These are phyloP conservation scores for Drosophila burlai DNA, from an alignment of 1,140 invertebrate genomes.

Conservation along the genomic window DNA sequence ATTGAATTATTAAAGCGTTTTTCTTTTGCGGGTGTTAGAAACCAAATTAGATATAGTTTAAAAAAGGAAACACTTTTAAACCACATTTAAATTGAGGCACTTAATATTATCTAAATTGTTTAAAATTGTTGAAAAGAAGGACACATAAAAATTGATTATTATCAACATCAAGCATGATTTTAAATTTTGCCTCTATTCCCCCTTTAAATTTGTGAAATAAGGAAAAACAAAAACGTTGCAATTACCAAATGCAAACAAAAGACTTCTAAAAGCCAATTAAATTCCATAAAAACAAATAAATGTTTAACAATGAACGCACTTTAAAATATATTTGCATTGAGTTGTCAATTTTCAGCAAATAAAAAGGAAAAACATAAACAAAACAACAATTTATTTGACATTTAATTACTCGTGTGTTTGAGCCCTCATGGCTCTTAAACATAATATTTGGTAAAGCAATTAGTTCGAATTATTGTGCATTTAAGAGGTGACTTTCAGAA, in stretches of 20 bases:
- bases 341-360: constrained; percentile 10
- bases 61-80: neutral
- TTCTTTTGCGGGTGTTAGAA: neutral
- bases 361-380: constrained; percentile 5
- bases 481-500: neutral
- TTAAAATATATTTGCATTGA: constrained; percentile 10
- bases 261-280: constrained; percentile 2
- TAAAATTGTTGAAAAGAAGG: neutral
- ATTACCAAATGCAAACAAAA: neutral
- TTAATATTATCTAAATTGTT: neutral
- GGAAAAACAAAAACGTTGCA: neutral
- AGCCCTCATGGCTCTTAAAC: constrained; percentile 2
- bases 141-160: neutral
- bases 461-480: neutral
- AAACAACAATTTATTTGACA: constrained; percentile 11
- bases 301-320: constrained; percentile 4
- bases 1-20: constrained; percentile 25
- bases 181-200: neutral
- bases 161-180: neutral
- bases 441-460: constrained; percentile 2
- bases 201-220: neutral
- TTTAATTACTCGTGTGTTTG: constrained; percentile 5
- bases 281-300: neutral
- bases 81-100: neutral
- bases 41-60: neutral